A percentile compares a stretch with the other conserved stretches of the same genome.
phyloP scores from a whole-genome alignment of 2,113 vertebrate species.

The Hippocampus comes region DNA sequence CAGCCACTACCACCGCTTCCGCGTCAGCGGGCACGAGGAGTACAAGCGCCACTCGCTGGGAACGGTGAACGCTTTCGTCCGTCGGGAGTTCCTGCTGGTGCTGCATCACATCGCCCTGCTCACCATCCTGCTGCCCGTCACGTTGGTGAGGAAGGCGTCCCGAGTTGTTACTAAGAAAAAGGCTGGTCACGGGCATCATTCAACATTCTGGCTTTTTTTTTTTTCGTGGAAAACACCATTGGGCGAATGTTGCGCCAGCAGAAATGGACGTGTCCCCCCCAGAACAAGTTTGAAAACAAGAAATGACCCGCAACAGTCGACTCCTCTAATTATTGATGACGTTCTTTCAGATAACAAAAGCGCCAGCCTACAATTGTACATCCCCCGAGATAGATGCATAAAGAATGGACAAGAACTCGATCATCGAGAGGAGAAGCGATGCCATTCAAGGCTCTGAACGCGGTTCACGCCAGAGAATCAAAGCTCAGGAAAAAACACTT shows the following conservation, averaged over 20 bases:
- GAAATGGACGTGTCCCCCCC: background rate
- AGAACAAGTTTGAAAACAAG: constrained; percentile 7
- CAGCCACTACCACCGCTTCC: constrained; percentile 87
- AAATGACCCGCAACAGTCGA: constrained; percentile 14
- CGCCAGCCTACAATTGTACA: background rate
- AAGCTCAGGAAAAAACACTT: background rate
- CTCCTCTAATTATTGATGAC: constrained; percentile 22
- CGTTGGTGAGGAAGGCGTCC: constrained; percentile 76
- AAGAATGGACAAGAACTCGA: constrained; percentile 16
- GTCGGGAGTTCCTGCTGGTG: constrained; percentile 86
- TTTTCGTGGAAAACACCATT: background rate
- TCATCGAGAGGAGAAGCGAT: background rate
- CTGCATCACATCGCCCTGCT: constrained; percentile 89
- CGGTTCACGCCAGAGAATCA: background rate
- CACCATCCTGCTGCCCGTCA: constrained; percentile 83
- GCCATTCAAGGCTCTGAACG: background rate
- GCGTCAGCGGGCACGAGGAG: constrained; percentile 70
- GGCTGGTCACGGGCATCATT: background rate
- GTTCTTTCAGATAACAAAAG: constrained; percentile 1
- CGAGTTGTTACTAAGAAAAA: background rate
- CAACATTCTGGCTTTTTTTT: too few species aligned
- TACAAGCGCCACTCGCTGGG: constrained; percentile 73
- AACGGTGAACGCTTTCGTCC: constrained; percentile 80
- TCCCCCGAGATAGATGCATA: background rate
- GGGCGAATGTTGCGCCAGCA: background rate